Base-by-base conservation (phyloP, 2,888 invertebrate genomes). In the Dastarcus helophoroides region DNA sequence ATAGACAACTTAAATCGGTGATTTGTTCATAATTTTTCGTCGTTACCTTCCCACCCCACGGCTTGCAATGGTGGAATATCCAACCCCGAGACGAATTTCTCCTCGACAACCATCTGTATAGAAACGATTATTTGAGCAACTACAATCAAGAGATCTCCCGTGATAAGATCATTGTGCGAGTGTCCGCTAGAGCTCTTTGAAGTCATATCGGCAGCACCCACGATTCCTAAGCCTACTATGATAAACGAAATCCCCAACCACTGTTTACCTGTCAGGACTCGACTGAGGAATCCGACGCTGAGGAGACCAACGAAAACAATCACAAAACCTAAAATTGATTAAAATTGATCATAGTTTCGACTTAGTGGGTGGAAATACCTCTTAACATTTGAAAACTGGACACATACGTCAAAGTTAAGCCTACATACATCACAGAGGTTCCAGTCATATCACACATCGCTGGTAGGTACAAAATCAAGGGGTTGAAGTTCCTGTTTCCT, bases 301-400 rank as follows among this genome's bases (percentile, higher is more conserved):
- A 93, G 67, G 3, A 93, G 58, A 1, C 85, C 91, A 14, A 89
- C 86, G 58, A 93, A 94, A 14, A 93, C 69, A 33, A 94, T 85
- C 4, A 89, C 80, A 30, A 88, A 76, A 28, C 84, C 79, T 77
- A 47, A 14, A 54, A 56, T 24, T 58, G 10, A 19, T 26, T 11
- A n/a, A 4, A 14, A 28, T 24, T 27, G 10, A n/a, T 12, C 11
- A 9, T 15, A 11, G 14, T n/a, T n/a, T n/a, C n/a, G n/a, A n/a
- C n/a, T n/a, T n/a, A n/a, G n/a, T n/a, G n/a, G n/a, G n/a, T n/a
- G n/a, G n/a, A n/a, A n/a, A n/a, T 27, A 73, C 84, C 91, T 64
- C 93, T 69, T 47, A 95, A 76, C 91, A 95, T 94, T 67, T 94
- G 94, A 61, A 91, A 95, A 53, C 90, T 91, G 43, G 90, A 88